Base-by-base conservation (phyloP, 2,797 vertebrate genomes). In the Typhlichthys subterraneus region DNA sequence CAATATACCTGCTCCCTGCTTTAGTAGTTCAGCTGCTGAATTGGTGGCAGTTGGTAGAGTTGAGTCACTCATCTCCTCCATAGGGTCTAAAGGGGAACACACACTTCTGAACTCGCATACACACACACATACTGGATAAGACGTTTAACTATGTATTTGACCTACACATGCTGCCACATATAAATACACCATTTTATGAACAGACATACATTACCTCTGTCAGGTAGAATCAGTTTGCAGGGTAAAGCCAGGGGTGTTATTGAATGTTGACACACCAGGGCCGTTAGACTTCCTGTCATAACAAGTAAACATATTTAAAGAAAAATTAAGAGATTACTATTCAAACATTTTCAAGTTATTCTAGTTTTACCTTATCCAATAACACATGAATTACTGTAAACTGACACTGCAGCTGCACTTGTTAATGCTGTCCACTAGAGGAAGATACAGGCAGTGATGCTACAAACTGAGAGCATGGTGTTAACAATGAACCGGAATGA, bases 251-350 rank as follows among this genome's bases (percentile, higher is more conserved):
- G 80, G 0, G 97, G 94, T 1, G 95, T 99, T 85, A 96, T 98
- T 81, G 97, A 98, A 89, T 99, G 97, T 63, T 99, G 97, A 85
- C 95, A 98, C 67, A 99, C 96, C 85, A 99, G 79, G 45, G 96
- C 96, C 0, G 96, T 95, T 82, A 99, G 94, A 83, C 97, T 98
- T 78, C 97, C 97, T 99, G 88, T 2, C 1, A 54, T 15, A 5
- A 46, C 17, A 11, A 19, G 23, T 47, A 65, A 5, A 45, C 1
- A 45, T 42, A 15, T 45, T 14, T 12, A 14, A 60, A 54, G 45
- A 38, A 54, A 11, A 31, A 23, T 7, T 10, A 31, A 31, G 48
- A 9, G n/a, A 57, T 42, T n/a, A 45, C n/a, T 57, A 42, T 57
- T n/a, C 7, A 8, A 57, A 33, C 54, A 55, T 5, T 31, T 8